Evolutionary conservation across 2,888 invertebrate genomes (phyloP).

Genomic region (Thelaira solivaga): DNA sequence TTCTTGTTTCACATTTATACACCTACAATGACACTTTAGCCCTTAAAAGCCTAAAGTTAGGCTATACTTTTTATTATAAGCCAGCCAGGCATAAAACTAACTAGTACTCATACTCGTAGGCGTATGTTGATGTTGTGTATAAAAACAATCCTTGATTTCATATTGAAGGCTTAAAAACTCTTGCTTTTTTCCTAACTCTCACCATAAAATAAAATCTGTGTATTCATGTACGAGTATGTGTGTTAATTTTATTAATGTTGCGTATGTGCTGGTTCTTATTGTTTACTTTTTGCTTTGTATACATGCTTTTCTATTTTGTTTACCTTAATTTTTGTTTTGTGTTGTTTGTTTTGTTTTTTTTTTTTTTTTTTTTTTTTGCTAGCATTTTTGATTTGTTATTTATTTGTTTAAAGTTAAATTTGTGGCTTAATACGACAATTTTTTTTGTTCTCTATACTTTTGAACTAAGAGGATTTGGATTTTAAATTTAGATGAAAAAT

Average conservation of each 20-base stretch:
- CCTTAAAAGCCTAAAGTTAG: slow-evolving; percentile 13
- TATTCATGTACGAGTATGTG: background rate
- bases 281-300: slow-evolving; percentile 40
- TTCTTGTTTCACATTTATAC: background rate
- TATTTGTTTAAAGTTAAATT: slow-evolving; percentile 59
- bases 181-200: background rate
- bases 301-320: slow-evolving; percentile 36
- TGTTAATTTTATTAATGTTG: slow-evolving; percentile 46
- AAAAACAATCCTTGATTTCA: slow-evolving; percentile 8
- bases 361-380: slow-evolving; percentile 13
- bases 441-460: slow-evolving; percentile 16
- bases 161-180: slow-evolving; percentile 23
- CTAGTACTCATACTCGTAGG: background rate
- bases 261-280: slow-evolving; percentile 31
- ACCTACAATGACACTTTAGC: background rate
- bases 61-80: slow-evolving; percentile 7
- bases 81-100: background rate
- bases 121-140: background rate
- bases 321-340: slow-evolving; percentile 39
- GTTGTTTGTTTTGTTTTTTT: slow-evolving; percentile 39
- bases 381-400: slow-evolving; percentile 58
- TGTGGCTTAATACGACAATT: slow-evolving; percentile 51
- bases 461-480: slow-evolving; percentile 43
- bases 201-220: background rate
- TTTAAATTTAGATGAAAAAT: slow-evolving; percentile 19